These are phyloP conservation scores for Listronotus bonariensis DNA, from an alignment of 1,140 invertebrate genomes.

Conservation along the genomic window DNA sequence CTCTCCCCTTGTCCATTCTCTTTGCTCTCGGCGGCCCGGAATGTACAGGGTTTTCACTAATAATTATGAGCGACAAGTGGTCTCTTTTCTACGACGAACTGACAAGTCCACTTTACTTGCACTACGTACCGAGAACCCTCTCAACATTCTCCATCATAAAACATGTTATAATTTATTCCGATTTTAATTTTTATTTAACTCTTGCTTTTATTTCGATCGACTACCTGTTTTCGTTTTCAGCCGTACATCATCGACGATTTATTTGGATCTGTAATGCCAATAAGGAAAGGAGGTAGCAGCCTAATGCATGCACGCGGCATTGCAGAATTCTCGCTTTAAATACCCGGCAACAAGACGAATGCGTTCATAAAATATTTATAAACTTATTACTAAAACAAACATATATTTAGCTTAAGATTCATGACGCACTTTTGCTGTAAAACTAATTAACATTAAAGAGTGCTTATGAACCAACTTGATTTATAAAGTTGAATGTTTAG, in stretches of 20 bases:
- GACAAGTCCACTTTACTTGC: too few species aligned
- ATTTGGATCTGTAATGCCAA: conserved; percentile 15
- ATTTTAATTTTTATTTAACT: conserved; percentile 1
- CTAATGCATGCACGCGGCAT: conserved; percentile 16
- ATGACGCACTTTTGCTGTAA: conserved; percentile 16
- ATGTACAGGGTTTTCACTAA: too few species aligned
- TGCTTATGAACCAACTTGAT: too few species aligned
- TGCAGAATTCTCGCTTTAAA: conserved; percentile 25
- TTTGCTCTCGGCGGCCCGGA: too few species aligned
- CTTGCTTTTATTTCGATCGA: conserved; percentile 9
- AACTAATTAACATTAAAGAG: conserved; percentile 28
- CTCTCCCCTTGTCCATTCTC: too few species aligned
- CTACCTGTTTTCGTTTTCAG: conserved; percentile 15
- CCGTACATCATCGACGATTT: conserved; percentile 21
- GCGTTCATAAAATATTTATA: conserved; percentile 37
- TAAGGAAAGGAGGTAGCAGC: conserved; percentile 12
- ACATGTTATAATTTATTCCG: background rate
- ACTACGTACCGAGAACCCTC: too few species aligned
- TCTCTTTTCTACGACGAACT: too few species aligned
- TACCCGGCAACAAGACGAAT: conserved; percentile 27
- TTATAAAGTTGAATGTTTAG: too few species aligned
- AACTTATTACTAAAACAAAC: conserved; percentile 41
- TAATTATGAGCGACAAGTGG: too few species aligned
- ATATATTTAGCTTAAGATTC: conserved; percentile 32
- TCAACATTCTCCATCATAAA: background rate